Evolutionary conservation across 2,888 invertebrate species (phyloP).

Genomic region (Caenorhabditis wallacei): DNA sequence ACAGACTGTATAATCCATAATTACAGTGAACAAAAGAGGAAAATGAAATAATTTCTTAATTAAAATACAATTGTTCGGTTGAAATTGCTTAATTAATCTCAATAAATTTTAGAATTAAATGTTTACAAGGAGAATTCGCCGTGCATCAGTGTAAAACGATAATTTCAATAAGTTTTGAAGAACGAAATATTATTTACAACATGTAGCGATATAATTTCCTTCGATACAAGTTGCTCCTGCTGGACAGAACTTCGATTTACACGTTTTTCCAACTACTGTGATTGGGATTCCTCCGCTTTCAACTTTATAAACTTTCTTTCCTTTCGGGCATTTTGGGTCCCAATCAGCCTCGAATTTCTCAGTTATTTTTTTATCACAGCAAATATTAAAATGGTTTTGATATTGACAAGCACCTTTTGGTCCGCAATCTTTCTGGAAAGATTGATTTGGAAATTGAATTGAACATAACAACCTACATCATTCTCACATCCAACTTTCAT

Average conservation of each 20-base stretch:
- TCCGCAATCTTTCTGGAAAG: conserved; percentile 44
- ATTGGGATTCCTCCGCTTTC: conserved; percentile 50
- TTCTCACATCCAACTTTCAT: background rate
- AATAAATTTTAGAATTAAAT: too few relatives aligned
- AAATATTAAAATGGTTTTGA: conserved; percentile 15
- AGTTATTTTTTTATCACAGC: conserved; percentile 51
- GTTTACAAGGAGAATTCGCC: too few relatives aligned
- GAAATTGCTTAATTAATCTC: too few relatives aligned
- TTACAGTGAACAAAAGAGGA: too few relatives aligned
- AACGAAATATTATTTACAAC: conserved; percentile 67
- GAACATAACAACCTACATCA: background rate
- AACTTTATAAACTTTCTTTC: conserved; percentile 52
- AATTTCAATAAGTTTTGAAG: background rate
- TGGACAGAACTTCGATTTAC: conserved; percentile 68
- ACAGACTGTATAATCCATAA: too few relatives aligned
- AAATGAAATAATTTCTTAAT: too few relatives aligned
- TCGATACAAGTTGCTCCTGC: conserved; percentile 57
- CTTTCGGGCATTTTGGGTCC: conserved; percentile 62
- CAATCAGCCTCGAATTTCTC: conserved; percentile 55
- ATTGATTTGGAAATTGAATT: background rate
- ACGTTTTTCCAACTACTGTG: conserved; percentile 63
- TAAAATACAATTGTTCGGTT: too few relatives aligned
- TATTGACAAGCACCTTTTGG: conserved; percentile 28
- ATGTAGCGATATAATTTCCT: conserved; percentile 67
- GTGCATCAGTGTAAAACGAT: too few relatives aligned